Percentiles rank a stretch among this genome's conserved stretches.
These are phyloP conservation scores for Eudorcas thomsonii DNA, from an alignment of 2,113 vertebrate species.

Conservation along the genomic window DNA sequence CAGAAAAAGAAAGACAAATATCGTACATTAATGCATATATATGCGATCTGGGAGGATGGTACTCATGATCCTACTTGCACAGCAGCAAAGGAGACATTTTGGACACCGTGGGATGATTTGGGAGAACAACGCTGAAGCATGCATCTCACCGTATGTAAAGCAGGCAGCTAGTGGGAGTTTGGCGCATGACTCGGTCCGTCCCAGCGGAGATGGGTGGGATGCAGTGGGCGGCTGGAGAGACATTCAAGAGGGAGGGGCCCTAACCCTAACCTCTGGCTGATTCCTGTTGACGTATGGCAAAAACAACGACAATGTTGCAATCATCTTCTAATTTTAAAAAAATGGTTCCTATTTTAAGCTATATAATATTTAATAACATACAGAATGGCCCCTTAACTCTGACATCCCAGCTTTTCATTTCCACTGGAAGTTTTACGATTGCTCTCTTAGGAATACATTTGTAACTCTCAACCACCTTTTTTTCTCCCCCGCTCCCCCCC, in stretches of 20 bases:
- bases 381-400: not conserved
- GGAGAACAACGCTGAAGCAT: accelerated
- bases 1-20: not conserved
- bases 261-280: not conserved
- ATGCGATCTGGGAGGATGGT: not conserved
- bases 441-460: not conserved
- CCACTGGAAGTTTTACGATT: not conserved
- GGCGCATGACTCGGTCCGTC: accelerated
- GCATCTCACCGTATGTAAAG: not conserved
- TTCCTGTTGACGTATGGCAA: not conserved
- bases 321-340: not conserved
- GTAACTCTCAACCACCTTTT: not conserved
- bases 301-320: not conserved
- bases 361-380: not conserved
- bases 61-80: too few relatives aligned
- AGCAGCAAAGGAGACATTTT: not conserved
- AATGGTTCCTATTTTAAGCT: not conserved
- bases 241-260: not conserved
- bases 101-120: not conserved
- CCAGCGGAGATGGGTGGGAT: too few relatives aligned
- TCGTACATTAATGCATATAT: not conserved
- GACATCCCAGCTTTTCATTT: not conserved
- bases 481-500: accelerated
- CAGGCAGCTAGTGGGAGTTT: not conserved
- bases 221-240: not conserved